A percentile compares a stretch with the other conserved stretches of the same genome.
phyloP scores from a whole-genome alignment of 2,888 invertebrate species.

The Eupithecia inturbata region DNA sequence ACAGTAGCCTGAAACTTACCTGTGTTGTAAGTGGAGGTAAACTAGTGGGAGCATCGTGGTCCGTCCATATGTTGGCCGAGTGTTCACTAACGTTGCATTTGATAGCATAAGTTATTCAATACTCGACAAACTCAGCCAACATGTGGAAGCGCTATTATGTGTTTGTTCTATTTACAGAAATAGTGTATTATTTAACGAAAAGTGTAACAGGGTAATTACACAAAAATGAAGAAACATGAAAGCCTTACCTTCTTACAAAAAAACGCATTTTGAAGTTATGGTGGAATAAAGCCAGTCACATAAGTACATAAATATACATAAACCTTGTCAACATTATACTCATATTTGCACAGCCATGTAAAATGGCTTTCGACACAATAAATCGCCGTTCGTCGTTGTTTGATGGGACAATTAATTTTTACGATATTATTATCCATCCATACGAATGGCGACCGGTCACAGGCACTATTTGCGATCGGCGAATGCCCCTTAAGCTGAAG shows the following conservation, averaged over 20 bases:
- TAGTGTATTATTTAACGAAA: neutral
- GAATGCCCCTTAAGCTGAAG: too few relatives aligned
- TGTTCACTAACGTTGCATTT: neutral
- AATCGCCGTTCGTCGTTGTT: neutral
- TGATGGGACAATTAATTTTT: too few relatives aligned
- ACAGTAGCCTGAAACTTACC: slow-evolving; percentile 87
- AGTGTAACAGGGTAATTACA: neutral
- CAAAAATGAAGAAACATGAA: neutral
- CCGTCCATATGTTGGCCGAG: neutral
- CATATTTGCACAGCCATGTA: neutral
- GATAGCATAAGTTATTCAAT: neutral
- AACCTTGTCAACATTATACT: too few relatives aligned
- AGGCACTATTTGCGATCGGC: too few relatives aligned
- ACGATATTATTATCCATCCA: too few relatives aligned
- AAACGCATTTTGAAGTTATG: neutral
- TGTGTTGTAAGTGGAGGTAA: slow-evolving; percentile 92
- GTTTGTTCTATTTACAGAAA: neutral
- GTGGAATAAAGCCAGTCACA: neutral
- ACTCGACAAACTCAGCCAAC: neutral
- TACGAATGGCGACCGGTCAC: too few relatives aligned
- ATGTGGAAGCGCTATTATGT: slow-evolving; percentile 1
- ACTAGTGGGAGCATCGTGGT: slow-evolving; percentile 37
- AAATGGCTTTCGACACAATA: neutral
- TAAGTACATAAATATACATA: too few relatives aligned
- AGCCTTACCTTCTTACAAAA: neutral